Percentiles rank a stretch among this genome's conserved stretches.
These are phyloP conservation scores for Stenopsyche tienmushanensis DNA, from an alignment of 1,140 invertebrate genomes.

Conservation along the genomic window DNA sequence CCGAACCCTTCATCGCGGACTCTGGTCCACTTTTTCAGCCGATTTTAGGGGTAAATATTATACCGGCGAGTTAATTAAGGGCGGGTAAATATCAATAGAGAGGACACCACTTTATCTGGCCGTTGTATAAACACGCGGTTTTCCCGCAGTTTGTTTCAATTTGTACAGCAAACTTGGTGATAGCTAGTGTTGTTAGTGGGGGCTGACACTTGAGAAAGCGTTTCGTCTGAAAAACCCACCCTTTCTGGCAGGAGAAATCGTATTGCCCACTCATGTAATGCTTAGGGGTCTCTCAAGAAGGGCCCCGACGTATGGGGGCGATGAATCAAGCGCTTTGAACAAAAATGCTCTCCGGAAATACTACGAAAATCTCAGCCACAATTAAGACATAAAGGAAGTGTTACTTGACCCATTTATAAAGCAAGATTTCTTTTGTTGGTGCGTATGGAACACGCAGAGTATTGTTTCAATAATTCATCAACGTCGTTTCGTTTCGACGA, in stretches of 20 bases:
- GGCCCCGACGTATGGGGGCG: neutral
- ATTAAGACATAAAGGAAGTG: neutral
- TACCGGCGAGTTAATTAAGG: conserved; percentile 1
- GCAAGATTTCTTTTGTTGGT: no score
- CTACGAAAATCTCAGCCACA: no score
- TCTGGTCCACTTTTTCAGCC: neutral
- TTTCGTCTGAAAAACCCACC: neutral
- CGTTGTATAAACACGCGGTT: conserved; percentile 8
- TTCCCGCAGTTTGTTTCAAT: conserved; percentile 9
- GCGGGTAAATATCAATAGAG: conserved; percentile 7
- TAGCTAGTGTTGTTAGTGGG: neutral
- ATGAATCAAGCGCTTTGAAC: neutral
- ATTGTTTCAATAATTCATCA: no score
- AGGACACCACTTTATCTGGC: neutral
- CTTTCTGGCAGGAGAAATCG: neutral
- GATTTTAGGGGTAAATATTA: no score
- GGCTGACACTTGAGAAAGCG: neutral
- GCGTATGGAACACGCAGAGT: no score
- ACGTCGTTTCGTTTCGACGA: no score
- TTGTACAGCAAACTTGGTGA: conserved; percentile 7
- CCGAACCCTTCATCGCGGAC: neutral
- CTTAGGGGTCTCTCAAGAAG: neutral
- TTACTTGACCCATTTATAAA: no score
- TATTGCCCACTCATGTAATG: neutral
- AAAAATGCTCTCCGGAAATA: no score